phyloP scores from a whole-genome alignment of 2,888 invertebrate species.

The Drosophila pseudotakahashii region DNA sequence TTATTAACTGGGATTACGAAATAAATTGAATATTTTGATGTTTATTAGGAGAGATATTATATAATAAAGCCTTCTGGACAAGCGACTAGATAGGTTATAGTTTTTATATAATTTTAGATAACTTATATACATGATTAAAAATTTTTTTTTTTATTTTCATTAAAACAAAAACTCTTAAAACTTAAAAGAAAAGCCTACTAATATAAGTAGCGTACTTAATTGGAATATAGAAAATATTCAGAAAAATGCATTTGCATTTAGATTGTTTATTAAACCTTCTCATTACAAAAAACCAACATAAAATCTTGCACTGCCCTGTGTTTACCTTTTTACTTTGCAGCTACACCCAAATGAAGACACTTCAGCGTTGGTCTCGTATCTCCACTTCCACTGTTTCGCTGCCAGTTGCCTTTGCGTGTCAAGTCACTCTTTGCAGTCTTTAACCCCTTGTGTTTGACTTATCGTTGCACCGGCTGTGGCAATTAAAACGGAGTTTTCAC shows the following conservation, averaged over 20 bases:
- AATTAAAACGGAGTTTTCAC: constrained; percentile 24
- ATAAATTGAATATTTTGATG: no score
- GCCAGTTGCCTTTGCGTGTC: constrained; percentile 34
- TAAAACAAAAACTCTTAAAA: no score
- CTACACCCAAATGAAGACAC: constrained; percentile 17
- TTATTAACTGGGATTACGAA: not conserved
- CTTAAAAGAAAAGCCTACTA: no score
- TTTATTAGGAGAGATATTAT: no score
- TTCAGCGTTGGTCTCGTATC: constrained; percentile 49
- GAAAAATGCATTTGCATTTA: not conserved
- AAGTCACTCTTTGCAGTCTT: constrained; percentile 24
- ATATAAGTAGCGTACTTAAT: no score
- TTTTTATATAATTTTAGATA: no score
- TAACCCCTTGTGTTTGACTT: constrained; percentile 34
- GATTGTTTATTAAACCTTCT: not conserved
- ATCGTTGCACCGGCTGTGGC: constrained; percentile 34
- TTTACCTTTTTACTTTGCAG: constrained; percentile 49
- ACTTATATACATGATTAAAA: no score
- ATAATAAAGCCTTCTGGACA: no score
- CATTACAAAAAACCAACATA: not conserved
- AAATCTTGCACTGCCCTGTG: constrained; percentile 56
- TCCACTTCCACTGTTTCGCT: not conserved
- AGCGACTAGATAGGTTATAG: no score
- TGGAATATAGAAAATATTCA: no score
- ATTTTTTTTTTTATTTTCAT: no score